Percentiles rank a stretch among this genome's conserved stretches.
Conservation (phyloP, 2,888 invertebrate genomes). For the Campaea margaritaria region DNA sequence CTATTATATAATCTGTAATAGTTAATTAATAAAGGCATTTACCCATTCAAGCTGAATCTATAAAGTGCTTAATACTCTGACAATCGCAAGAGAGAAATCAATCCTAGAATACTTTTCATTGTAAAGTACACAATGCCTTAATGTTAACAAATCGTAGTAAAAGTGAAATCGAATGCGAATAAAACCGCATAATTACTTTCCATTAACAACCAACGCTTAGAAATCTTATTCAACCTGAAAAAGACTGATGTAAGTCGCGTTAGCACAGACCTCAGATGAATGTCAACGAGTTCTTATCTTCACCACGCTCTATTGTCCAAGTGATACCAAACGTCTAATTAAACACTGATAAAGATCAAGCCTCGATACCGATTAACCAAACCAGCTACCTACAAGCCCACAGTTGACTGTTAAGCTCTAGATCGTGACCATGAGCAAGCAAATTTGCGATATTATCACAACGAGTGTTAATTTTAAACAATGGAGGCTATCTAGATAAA, state of each 20-base stretch:
- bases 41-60: too few relatives aligned
- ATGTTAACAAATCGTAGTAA: not conserved
- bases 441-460: conserved; percentile 47
- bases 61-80: not conserved
- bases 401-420: conserved; percentile 9
- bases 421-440: conserved; percentile 34
- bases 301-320: conserved; percentile 36
- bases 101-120: not conserved
- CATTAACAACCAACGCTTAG: conserved; percentile 9
- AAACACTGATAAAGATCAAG: conserved; percentile 47
- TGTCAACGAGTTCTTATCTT: conserved; percentile 38
- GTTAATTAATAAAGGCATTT: too few relatives aligned
- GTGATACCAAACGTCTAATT: conserved; percentile 50
- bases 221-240: conserved; percentile 2
- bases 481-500: conserved; percentile 38
- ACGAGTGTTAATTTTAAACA: conserved; percentile 48
- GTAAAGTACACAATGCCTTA: not conserved
- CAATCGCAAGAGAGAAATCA: not conserved
- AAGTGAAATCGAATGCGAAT: conserved; percentile 22
- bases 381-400: conserved; percentile 20
- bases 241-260: conserved; percentile 1
- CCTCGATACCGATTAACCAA: conserved; percentile 8
- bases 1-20: too few relatives aligned
- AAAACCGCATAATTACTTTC: conserved; percentile 14
- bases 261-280: conserved; percentile 22